Evolutionary conservation across 2,797 vertebrate genomes (phyloP).

Genomic region (Anguilla obscura): DNA sequence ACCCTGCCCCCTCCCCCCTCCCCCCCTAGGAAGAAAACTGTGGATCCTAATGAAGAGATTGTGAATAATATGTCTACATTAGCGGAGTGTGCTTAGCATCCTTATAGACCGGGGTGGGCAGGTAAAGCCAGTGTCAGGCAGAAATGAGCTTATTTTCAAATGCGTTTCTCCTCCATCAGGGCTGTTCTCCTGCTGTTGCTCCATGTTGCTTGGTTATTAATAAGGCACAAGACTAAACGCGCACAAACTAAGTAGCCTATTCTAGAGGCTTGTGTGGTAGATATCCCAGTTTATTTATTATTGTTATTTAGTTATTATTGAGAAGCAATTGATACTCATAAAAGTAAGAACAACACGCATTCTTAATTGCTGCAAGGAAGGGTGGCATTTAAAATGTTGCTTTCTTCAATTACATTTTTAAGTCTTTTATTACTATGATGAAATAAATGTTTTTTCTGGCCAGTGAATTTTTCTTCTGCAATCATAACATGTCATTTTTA

Average conservation of each 20-base stretch:
- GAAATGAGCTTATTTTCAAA: conserved; percentile 24
- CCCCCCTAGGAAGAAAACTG: background rate
- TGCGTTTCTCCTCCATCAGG: background rate
- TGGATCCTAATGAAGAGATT: conserved; percentile 21
- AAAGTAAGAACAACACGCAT: background rate
- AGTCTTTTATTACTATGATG: background rate
- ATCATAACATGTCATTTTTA: background rate
- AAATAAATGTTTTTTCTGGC: background rate
- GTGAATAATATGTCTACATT: conserved; percentile 22
- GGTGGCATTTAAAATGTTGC: background rate
- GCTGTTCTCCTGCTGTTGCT: background rate
- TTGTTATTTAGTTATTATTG: conserved; percentile 3
- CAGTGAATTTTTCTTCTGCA: background rate
- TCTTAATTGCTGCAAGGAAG: background rate
- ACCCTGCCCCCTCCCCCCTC: background rate
- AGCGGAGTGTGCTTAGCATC: background rate
- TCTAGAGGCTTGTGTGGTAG: background rate
- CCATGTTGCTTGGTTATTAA: background rate
- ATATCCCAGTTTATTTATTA: background rate
- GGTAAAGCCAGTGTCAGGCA: background rate
- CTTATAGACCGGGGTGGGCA: background rate
- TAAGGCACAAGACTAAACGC: background rate
- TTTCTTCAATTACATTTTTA: background rate
- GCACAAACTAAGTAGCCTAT: background rate
- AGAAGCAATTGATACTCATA: background rate